A percentile compares a stretch with the other conserved stretches of the same genome.
Conservation (phyloP, 2,113 vertebrate species). For the Hyla sarda region DNA sequence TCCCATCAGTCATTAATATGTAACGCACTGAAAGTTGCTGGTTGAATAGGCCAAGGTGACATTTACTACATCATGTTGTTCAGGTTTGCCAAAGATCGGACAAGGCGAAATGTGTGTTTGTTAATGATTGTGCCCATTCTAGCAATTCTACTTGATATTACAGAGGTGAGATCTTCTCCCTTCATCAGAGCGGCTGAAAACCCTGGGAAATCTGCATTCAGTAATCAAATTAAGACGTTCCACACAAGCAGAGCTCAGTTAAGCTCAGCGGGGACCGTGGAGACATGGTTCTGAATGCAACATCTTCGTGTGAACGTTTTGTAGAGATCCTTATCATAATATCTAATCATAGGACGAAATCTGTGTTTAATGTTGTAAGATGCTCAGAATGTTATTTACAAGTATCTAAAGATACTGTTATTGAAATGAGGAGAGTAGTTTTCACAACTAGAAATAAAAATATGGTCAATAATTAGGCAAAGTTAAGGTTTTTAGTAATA, state of each 20-base stretch:
- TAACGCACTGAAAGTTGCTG: background rate
- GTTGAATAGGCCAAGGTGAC: constrained; percentile 16
- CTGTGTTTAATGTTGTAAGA: constrained; percentile 23
- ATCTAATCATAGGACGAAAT: constrained; percentile 24
- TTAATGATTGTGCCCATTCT: constrained; percentile 38
- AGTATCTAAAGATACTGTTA: background rate
- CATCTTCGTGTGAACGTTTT: constrained; percentile 37
- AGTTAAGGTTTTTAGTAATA: background rate
- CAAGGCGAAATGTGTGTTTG: background rate
- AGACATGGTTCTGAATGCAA: constrained; percentile 41
- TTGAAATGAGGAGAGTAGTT: background rate
- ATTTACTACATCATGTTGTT: background rate
- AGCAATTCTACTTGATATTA: constrained; percentile 23
- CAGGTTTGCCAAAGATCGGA: background rate
- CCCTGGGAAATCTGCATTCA: constrained; percentile 44
- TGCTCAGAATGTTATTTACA: background rate
- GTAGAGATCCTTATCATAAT: constrained; percentile 34
- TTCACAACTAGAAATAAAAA: background rate
- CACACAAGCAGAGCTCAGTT: constrained; percentile 55
- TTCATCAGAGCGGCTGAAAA: constrained; percentile 40
- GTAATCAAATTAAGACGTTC: constrained; percentile 58
- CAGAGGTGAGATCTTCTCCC: constrained; percentile 37
- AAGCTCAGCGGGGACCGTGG: constrained; percentile 51
- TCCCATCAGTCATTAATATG: background rate
- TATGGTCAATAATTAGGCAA: background rate